These are phyloP conservation scores for Varroa destructor DNA, from an alignment of 1,140 invertebrate genomes.

Conservation along the genomic window DNA sequence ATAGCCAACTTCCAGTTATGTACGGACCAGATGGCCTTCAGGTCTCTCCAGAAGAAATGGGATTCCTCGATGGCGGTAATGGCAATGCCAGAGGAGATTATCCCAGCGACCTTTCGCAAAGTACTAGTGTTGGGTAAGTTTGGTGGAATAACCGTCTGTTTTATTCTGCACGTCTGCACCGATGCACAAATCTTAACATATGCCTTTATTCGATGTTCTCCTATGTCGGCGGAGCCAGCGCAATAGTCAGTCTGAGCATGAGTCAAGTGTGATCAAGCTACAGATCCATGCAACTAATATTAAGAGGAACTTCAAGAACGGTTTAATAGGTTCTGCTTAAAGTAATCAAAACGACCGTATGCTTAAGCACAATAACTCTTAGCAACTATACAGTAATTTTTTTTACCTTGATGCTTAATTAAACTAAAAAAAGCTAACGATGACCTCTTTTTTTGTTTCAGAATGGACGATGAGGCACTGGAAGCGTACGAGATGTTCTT, in stretches of 20 bases:
- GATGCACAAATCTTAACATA: too few species aligned
- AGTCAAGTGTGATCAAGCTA: too few species aligned
- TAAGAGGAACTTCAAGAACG: neutral
- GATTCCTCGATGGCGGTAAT: conserved; percentile 6
- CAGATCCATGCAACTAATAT: too few species aligned
- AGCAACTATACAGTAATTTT: too few species aligned
- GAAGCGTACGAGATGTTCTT: conserved; percentile 11
- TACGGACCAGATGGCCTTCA: conserved; percentile 10
- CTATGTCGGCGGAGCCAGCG: too few species aligned
- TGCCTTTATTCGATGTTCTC: too few species aligned
- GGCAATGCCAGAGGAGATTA: neutral
- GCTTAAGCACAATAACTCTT: too few species aligned
- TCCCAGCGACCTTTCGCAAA: neutral
- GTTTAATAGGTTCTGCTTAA: neutral
- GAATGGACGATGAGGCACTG: conserved; percentile 17
- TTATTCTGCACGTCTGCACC: neutral
- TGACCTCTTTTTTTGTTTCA: neutral
- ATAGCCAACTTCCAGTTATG: conserved; percentile 21
- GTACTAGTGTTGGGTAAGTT: neutral
- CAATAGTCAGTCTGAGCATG: too few species aligned
- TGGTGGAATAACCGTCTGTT: neutral
- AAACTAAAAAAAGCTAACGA: too few species aligned
- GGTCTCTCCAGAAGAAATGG: conserved; percentile 3
- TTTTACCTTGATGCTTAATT: too few species aligned
- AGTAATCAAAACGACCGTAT: neutral